Evolutionary conservation across 2,888 invertebrate species (phyloP), one percentile per base, ranked within the genome.

Genomic region (Quadroppia sp.): DNA sequence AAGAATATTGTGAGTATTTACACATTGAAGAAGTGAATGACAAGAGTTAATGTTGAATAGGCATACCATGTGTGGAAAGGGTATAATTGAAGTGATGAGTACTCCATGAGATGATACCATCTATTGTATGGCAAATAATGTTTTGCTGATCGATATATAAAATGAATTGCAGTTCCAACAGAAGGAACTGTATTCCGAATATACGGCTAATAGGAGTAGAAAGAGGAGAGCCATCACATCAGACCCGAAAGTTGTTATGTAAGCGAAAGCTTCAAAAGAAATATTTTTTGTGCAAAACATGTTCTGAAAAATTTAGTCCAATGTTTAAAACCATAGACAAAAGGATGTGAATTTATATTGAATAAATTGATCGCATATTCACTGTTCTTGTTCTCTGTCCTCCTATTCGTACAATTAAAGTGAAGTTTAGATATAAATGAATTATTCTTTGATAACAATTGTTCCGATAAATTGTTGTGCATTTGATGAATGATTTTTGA

Each of bases 171-270:
- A 23, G 20, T 1, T 25, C 23, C 53, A 53, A 53, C 25, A 53
- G 53, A 53, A 53, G 53, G 53, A 53, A 17, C 53, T 53, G 53
- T 53, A 23, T 7, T 53, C 53, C 9, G 53, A 53, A 25, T 53
- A 53, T 20, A 53, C 45, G 9, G 53, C 11, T 53, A 25, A 2
- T 53, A 53, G 25, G 4, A n/a, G 48, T 48, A 23, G 23, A 2
- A 53, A 13, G 25, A 23, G 2, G 11, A 53, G 53, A 53, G 53
- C 53, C 53, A 53, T 53, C 25, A 17, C 53, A 20, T 20, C 53
- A 23, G 53, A 20, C 4, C 48, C 53, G 3, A 6, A 53, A 53
- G 23, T 23, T 45, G 45, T 53, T 53, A 23, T 4, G 2, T 53
- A 25, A 23, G 4, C 23, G 53, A 53, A 53, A 53, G 53, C 53